Percentiles rank a stretch among this genome's conserved stretches.
phyloP scores from a whole-genome alignment of 1,140 invertebrate species.

The Drosophila jambulina region DNA sequence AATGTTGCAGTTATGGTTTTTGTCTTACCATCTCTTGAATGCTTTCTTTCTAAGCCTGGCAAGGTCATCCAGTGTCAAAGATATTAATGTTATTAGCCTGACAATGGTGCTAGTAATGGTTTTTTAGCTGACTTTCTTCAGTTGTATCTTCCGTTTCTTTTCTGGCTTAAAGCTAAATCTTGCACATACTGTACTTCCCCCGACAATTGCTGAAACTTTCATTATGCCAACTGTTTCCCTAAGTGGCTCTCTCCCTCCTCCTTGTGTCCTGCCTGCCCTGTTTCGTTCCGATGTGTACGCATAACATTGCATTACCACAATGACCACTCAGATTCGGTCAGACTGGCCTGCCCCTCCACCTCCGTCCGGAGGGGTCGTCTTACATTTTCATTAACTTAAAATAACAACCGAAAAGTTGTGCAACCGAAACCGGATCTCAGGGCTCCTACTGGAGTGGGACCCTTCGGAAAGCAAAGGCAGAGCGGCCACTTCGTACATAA shows the following conservation, averaged over 20 bases:
- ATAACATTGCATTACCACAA: slow-evolving; percentile 51
- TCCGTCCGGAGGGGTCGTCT: slow-evolving; percentile 25
- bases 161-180: slow-evolving; percentile 5
- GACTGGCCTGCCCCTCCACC: neutral
- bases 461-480: slow-evolving; percentile 24
- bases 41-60: neutral
- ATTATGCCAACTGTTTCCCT: slow-evolving; percentile 35
- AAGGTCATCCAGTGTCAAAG: neutral
- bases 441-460: slow-evolving; percentile 1
- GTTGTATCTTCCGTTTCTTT: neutral
- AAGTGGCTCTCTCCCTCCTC: slow-evolving; percentile 6
- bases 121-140: neutral
- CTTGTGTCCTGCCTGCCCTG: neutral
- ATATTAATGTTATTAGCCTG: neutral
- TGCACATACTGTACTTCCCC: slow-evolving; percentile 3
- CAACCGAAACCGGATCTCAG: slow-evolving; percentile 41
- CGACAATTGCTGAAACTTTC: slow-evolving; percentile 21
- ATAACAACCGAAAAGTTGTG: slow-evolving; percentile 72
- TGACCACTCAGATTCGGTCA: slow-evolving; percentile 43
- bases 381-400: slow-evolving; percentile 79
- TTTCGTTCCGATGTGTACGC: slow-evolving; percentile 40
- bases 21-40: neutral
- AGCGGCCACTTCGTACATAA: slow-evolving; percentile 60
- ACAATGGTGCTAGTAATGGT: neutral
- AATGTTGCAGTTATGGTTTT: neutral